These are phyloP conservation scores for Volucella zonaria DNA, from an alignment of 2,888 invertebrate genomes.

Conservation along the genomic window DNA sequence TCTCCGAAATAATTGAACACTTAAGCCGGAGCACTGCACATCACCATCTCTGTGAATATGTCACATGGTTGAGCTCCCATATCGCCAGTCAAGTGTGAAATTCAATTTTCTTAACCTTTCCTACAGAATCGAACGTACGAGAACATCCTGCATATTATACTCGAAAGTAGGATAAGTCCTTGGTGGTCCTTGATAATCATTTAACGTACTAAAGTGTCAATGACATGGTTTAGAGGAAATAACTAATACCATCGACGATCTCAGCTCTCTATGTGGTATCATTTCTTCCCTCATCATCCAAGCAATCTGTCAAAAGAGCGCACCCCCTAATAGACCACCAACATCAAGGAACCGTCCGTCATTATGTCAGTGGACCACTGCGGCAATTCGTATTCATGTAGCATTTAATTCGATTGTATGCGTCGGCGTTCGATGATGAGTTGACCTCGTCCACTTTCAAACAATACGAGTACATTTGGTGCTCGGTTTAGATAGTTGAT, in stretches of 20 bases:
- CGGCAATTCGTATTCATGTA: conserved; percentile 55
- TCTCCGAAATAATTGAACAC: conserved; percentile 47
- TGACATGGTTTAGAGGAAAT: too few species aligned
- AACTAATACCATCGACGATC: too few species aligned
- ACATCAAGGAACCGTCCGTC: background rate
- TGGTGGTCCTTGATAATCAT: too few species aligned
- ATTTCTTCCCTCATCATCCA: background rate
- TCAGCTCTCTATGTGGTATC: too few species aligned
- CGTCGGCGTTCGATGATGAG: background rate
- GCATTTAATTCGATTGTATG: conserved; percentile 59
- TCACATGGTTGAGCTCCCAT: conserved; percentile 33
- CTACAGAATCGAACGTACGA: too few species aligned
- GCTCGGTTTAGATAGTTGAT: conserved; percentile 40
- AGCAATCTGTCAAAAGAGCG: conserved; percentile 50
- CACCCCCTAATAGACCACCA: conserved; percentile 7
- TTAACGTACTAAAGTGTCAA: too few species aligned
- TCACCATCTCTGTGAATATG: conserved; percentile 7
- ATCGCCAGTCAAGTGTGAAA: conserved; percentile 13
- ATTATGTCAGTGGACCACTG: conserved; percentile 28
- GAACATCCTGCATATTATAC: too few species aligned
- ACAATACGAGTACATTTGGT: conserved; percentile 38
- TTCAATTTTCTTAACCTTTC: conserved; percentile 33
- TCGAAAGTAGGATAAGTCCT: too few species aligned
- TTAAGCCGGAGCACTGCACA: background rate
- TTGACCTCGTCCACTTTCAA: background rate